Base-by-base conservation (phyloP, 2,113 vertebrate genomes). In the Shinisaurus crocodilurus region DNA sequence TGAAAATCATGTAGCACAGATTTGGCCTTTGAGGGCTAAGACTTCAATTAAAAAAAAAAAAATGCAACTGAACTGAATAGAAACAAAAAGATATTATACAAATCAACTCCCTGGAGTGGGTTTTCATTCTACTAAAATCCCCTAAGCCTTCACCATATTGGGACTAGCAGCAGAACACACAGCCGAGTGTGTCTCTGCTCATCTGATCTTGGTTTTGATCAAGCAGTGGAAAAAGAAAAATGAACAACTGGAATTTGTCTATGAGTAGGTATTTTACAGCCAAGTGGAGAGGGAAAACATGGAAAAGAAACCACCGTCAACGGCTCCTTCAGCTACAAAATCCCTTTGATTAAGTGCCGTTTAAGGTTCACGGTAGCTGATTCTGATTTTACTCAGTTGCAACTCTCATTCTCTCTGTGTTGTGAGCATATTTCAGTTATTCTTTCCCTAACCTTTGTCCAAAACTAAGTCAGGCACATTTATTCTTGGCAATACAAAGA, bases 281-380 rank as follows among this genome's bases (percentile, higher is more conserved):
- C 80, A 91, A 57, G 83, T 89, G 82, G 32, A 60, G n/a, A 90
- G 63, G 10, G 60, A 88, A 93, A 94, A 72, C 34, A 91, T 8
- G 82, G 81, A 18, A 92, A 81, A 72, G 12, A 92, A 95, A 90
- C 60, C 18, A 74, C 74, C 67, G 57, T 34, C 20, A 50, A 91
- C 70, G 37, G 23, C 60, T 65, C 43, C 13, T 48, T 90, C 54
- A 82, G 87, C 87, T 83, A 75, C 43, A 45, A 94, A 94, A 94
- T 77, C 81, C 83, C 65, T 91, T 5, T 70, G 82, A 92, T 91
- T 50, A 82, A 91, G n/a, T 20, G 75, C 37, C 16, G 45, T 87
- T 94, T 93, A 89, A 92, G 50, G 84, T 32, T 86, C 94, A 48
- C 37, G 69, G 85, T 86, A 90, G 82, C 91, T 45, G 69, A 85